Evolutionary conservation across 2,888 invertebrate genomes (phyloP), one percentile per base, ranked within the genome.

Genomic region (Colostygia pectinataria): DNA sequence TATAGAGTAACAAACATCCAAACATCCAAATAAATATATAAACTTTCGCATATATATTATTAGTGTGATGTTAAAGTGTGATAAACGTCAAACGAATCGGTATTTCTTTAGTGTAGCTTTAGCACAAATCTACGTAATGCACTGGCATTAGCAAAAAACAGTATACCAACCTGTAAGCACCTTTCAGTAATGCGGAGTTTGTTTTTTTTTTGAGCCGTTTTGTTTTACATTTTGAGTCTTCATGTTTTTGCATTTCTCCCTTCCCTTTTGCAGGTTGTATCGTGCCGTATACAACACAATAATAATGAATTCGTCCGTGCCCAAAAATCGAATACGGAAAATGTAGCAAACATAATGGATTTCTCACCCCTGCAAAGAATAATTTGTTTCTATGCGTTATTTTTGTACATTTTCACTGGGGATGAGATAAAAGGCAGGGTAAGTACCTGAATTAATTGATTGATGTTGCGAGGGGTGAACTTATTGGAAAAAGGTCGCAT

Each of bases 371-470:
- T 29, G 41, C 37, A 37, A 53, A 45, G 49, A 46, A 54, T 46
- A 54, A 54, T 54, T 54, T 45, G 53, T 48, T 48, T 48, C 48
- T 54, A 54, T 54, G 50, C 50, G 44, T 54, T 54, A 43, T 54
- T 57, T 55, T 48, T 52, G 47, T 53, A 51, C 45, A 51, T 48
- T 53, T 47, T 51, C 51, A 23, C 45, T 41, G 55, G 57, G 54
- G 53, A 53, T 39, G 39, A 69, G 66, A 66, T 66, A 68, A 72
- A 70, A 63, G 63, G 48, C 55, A 63, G 62, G 66, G 65, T 62
- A 68, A 66, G 63, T 66, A 70, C 61, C 65, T 65, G 64, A 60
- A 67, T 72, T 80, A 77, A 80, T 78, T 78, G 77, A 78, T 78
- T 74, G 75, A 79, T 78, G 72, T 61, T 68, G 63, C 65, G 65